phyloP scores from a whole-genome alignment of 2,113 vertebrate genomes.

The Xenus cinereus region DNA sequence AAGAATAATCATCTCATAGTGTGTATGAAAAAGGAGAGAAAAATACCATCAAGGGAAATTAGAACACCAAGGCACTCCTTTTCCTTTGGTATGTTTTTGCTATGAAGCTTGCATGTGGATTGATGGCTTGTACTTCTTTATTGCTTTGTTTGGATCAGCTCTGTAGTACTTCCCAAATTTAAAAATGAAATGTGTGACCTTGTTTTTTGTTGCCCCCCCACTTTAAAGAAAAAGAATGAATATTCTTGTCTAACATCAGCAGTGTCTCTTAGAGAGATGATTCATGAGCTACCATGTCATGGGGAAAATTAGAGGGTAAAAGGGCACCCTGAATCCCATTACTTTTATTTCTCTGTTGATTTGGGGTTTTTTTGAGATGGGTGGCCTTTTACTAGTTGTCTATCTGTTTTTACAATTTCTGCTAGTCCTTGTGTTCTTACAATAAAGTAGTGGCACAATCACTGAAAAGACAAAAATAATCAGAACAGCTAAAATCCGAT shows the following conservation, averaged over 20 bases:
- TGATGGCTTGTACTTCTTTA: not conserved
- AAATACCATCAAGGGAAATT: not conserved
- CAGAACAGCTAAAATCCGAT: not conserved
- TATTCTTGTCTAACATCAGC: not conserved
- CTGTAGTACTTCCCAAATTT: not conserved
- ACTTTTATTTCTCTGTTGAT: not conserved
- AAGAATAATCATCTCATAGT: not conserved
- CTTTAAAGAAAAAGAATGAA: not conserved
- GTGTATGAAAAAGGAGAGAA: not conserved
- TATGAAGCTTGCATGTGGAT: not conserved
- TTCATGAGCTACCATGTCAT: not conserved
- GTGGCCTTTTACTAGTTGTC: not conserved
- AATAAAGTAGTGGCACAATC: not conserved
- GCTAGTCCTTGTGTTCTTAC: not conserved
- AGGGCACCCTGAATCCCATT: not conserved
- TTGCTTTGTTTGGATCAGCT: not conserved
- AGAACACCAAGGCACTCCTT: not conserved
- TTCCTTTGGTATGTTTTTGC: not conserved
- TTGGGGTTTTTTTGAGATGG: not conserved
- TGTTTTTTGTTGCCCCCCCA: not conserved
- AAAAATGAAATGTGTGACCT: not conserved
- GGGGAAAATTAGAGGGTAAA: slow-evolving; percentile 5
- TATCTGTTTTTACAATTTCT: not conserved
- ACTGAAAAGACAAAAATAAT: not conserved
- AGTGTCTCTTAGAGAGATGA: not conserved